Evolutionary conservation across 1,140 invertebrate genomes (phyloP).

Genomic region (Drosophila orena): DNA sequence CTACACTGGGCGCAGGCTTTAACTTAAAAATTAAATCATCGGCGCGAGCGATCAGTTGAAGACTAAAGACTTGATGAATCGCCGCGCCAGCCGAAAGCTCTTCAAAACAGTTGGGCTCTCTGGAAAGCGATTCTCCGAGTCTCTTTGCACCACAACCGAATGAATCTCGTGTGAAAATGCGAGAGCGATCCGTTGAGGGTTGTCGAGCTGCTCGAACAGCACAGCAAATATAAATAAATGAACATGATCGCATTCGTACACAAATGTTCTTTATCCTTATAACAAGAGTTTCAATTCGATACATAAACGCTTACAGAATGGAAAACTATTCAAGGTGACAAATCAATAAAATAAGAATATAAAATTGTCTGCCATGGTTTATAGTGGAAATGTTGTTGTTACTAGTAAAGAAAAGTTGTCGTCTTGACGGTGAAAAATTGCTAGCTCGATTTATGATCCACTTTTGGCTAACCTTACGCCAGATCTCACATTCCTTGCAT

Average conservation of each 20-base stretch:
- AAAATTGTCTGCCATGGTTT: slow-evolving; percentile 8
- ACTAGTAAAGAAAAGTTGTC: slow-evolving; percentile 28
- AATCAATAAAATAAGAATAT: slow-evolving; percentile 3
- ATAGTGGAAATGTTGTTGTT: slow-evolving; percentile 24
- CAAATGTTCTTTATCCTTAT: slow-evolving; percentile 42
- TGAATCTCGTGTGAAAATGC: slow-evolving; percentile 1
- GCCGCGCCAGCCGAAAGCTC: slow-evolving; percentile 56
- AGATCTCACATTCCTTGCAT: slow-evolving; percentile 15
- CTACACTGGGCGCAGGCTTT: slow-evolving; percentile 54
- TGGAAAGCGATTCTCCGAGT: background rate
- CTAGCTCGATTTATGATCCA: slow-evolving; percentile 9
- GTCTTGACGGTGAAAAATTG: slow-evolving; percentile 4
- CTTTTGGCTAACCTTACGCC: slow-evolving; percentile 1
- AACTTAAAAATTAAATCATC: slow-evolving; percentile 84
- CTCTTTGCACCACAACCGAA: background rate
- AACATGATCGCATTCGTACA: slow-evolving; percentile 23
- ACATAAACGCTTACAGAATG: slow-evolving; percentile 34
- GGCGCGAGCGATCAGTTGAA: slow-evolving; percentile 81
- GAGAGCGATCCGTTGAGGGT: slow-evolving; percentile 39
- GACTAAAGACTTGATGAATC: slow-evolving; percentile 77
- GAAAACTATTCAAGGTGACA: slow-evolving; percentile 15
- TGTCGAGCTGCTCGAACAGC: slow-evolving; percentile 39
- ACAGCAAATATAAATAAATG: background rate
- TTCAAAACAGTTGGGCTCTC: slow-evolving; percentile 23
- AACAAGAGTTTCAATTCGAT: slow-evolving; percentile 29